Base-by-base conservation (phyloP, 2,888 invertebrate species). In the Drosophila quinaria region DNA sequence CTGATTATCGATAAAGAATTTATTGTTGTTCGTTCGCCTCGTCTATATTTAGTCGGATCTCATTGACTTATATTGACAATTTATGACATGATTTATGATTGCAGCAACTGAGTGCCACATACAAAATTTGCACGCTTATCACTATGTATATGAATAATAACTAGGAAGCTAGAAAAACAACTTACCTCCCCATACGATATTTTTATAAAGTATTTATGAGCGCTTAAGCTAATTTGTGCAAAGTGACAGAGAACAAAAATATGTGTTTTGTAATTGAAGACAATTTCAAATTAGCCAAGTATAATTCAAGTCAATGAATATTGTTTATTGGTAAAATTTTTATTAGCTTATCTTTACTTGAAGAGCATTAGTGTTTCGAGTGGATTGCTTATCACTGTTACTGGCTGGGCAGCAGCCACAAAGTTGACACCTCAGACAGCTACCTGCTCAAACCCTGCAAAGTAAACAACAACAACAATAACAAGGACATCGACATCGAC, bases 1-100 rank as follows among this genome's bases (percentile, higher is more conserved):
- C 35, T 54, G 60, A 59, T 59, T 70, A 55, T 67, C 82, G 71
- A 66, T 74, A 65, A 70, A 54, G 67, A 71, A 66, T 70, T 70
- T 60, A 63, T 74, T 63, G 15, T 46, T 22, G 33, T 13, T 3
- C 11, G 33, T 13, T 3, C 11, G 9, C 17, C 44, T 13, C 46
- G 8, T 25, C 58, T 62, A 73, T 74, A 64, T 74, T 65, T 59
- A 47, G 60, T 4, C 33, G 55, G 15, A 29, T 13, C 15, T 17
- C 17, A 13, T 47, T 41, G 35, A 50, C 58, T 74, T 64, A 68
- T 70, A 67, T 58, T 46, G 66, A 70, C 67, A 61, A 70, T 67
- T 87, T 85, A 71, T 74, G 68, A 70, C 75, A 75, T 88, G 84
- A 88, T 82, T 78, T 82, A 86, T 84, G 86, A 70, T 80, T 77